Evolutionary conservation across 2,797 vertebrate genomes (phyloP), one percentile per base, ranked within the genome.

Genomic region (Discoglossus pictus): DNA sequence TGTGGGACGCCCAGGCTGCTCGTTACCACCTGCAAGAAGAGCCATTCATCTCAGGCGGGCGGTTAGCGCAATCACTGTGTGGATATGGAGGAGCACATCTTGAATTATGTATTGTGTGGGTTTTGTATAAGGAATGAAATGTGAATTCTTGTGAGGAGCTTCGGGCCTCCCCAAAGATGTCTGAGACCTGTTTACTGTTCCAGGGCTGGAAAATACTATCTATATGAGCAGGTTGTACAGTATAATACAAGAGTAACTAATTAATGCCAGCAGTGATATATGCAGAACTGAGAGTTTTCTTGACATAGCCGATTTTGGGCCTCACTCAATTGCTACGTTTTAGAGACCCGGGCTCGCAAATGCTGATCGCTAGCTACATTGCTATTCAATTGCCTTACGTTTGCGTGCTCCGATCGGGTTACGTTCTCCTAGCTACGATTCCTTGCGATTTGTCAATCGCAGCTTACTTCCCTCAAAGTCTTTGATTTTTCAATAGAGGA

Each of bases 91-190:
- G 40, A 65, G 42, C 51, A 47, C 20, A 25, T 65, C 6, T 55
- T 65, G 51, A 52, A 65, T 65, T 55, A 65, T 65, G 62, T 46
- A 65, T 65, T 25, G 31, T 46, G 42, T 17, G 44, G 16, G 11
- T 64, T 25, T 44, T 53, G 27, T 46, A 46, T 46, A 25, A 55
- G 61, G 25, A 38, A 55, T 65, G 2, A 36, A 54, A 64, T 47
- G 52, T 52, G 4, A 18, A 24, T 48, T 61, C 31, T n/a, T 48
- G n/a, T 38, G 44, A 50, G 20, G 38, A 6, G 7, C 20, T 61
- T 9, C 16, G 20, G 44, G 18, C 2, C 38, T 50, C 31, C 21
- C 44, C 20, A 16, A 46, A 60, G 56, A 60, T 60, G 16, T 44
- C 24, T 7, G 17, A 44, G 40, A 18, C 55, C 10, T 43, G 16